These are phyloP conservation scores for Xylota sylvarum DNA, from an alignment of 2,888 invertebrate genomes.

Conservation along the genomic window DNA sequence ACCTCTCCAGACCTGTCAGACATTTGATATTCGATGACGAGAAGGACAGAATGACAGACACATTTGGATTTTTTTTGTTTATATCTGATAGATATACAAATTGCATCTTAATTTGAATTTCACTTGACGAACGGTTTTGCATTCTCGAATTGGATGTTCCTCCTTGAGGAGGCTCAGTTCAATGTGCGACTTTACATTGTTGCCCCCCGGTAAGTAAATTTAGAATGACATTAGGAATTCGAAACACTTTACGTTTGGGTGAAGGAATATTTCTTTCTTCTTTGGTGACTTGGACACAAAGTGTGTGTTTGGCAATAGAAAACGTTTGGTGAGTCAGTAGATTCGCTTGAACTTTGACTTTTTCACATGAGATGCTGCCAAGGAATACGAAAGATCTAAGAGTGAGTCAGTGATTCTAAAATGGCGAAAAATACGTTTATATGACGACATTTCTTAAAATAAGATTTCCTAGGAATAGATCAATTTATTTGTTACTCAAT, in stretches of 20 bases:
- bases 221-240: constrained; percentile 39
- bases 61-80: constrained; percentile 1
- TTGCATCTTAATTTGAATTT: constrained; percentile 1
- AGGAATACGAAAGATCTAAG: not conserved
- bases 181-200: constrained; percentile 45
- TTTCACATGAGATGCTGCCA: not conserved
- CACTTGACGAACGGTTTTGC: not conserved
- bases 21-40: not conserved
- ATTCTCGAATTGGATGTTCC: not conserved
- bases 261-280: not conserved
- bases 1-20: constrained; percentile 14
- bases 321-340: constrained; percentile 32
- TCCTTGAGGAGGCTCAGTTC: constrained; percentile 6
- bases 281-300: not conserved
- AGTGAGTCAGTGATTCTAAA: constrained; percentile 26
- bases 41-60: constrained; percentile 4
- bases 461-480: not conserved
- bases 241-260: not conserved
- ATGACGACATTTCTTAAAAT: constrained; percentile 1
- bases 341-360: constrained; percentile 20
- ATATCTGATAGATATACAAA: constrained; percentile 27
- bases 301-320: constrained; percentile 15
- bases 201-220: constrained; percentile 6
- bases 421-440: not conserved
- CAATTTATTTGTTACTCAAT: too few species aligned